These are phyloP conservation scores for Trematomus bernacchii DNA, from an alignment of 2,797 vertebrate species.

Conservation along the genomic window DNA sequence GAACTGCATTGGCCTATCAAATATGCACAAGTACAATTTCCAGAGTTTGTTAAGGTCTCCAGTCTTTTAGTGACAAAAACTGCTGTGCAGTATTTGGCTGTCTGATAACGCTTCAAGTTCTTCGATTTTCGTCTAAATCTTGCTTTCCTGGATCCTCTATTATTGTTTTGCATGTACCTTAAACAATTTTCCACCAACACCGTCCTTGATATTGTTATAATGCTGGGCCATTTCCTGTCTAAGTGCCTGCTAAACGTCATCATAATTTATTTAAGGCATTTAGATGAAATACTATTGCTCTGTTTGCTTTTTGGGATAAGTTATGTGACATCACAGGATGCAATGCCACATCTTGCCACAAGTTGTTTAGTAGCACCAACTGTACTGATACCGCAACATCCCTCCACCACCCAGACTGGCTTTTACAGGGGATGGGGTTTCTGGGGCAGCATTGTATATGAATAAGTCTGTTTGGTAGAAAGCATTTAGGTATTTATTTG, in stretches of 20 bases:
- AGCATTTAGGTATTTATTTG: slow-evolving; percentile 79
- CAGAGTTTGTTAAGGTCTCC: neutral
- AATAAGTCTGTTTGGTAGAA: slow-evolving; percentile 73
- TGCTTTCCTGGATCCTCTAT: neutral
- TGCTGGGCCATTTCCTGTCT: neutral
- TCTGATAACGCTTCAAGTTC: neutral
- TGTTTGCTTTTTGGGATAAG: neutral
- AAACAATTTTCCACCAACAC: neutral
- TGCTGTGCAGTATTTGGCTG: neutral
- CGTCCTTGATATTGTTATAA: neutral
- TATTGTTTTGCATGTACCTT: neutral
- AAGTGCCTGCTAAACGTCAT: neutral
- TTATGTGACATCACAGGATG: slow-evolving; percentile 3
- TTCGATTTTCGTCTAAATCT: neutral
- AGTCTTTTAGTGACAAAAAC: neutral
- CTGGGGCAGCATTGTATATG: slow-evolving; percentile 55
- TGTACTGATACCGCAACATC: neutral
- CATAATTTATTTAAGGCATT: neutral
- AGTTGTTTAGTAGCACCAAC: neutral
- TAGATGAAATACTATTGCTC: neutral
- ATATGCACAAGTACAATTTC: neutral
- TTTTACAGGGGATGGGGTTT: slow-evolving; percentile 13
- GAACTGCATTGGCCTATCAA: too few species aligned
- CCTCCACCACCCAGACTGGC: slow-evolving; percentile 6
- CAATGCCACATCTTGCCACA: neutral